Conservation (phyloP, 2,113 vertebrate species). For the Otolemur garnettii region DNA sequence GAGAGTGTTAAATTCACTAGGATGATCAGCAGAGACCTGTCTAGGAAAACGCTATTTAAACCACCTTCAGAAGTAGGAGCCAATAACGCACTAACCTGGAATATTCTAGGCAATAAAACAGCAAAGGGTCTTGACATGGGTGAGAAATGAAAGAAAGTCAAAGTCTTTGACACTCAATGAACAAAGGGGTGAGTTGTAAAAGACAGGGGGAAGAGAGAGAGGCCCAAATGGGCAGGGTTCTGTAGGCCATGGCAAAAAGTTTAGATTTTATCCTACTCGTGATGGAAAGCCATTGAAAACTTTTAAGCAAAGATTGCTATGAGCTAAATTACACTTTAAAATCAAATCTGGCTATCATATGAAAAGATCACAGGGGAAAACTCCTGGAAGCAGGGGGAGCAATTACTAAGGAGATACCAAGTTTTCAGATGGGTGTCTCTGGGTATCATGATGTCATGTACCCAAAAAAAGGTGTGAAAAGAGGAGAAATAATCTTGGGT, state of each 20-base stretch:
- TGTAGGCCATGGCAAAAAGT: not conserved
- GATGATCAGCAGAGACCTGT: not conserved
- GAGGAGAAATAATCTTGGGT: not conserved
- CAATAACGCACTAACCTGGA: constrained; percentile 5
- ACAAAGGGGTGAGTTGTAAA: not conserved
- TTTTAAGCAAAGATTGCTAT: constrained; percentile 32
- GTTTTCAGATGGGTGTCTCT: constrained; percentile 34
- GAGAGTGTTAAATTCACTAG: not conserved
- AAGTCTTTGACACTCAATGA: not conserved
- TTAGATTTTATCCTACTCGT: constrained; percentile 25
- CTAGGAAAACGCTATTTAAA: not conserved
- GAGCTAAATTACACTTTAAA: constrained; percentile 46
- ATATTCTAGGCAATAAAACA: not conserved
- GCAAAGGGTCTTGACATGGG: not conserved
- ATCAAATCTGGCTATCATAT: constrained; percentile 30
- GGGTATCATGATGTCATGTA: not conserved
- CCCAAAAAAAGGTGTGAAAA: not conserved
- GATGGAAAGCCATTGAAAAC: constrained; percentile 31
- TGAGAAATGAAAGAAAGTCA: not conserved
- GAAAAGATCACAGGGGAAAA: not conserved
- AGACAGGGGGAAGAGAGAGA: not conserved
- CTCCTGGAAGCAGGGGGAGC: not conserved
- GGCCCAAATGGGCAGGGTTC: not conserved
- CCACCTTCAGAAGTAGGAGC: not conserved
- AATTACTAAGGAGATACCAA: constrained; percentile 20